Base-by-base conservation (phyloP, 2,888 invertebrate genomes). In the Monopis laevigella region DNA sequence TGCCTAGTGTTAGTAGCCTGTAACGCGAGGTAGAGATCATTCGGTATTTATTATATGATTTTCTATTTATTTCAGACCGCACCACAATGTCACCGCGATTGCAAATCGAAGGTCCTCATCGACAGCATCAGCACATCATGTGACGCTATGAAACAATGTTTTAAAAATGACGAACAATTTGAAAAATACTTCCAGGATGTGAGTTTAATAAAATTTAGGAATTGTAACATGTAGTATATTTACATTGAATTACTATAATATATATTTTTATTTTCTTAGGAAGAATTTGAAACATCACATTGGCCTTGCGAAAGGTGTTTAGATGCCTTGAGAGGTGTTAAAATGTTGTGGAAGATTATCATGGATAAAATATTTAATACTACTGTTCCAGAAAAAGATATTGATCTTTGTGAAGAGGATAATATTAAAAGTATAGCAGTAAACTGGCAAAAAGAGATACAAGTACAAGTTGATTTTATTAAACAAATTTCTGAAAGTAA, bases 241-340 rank as follows among this genome's bases (percentile, higher is more conserved):
- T 8, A 29, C n/a, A 7, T 8, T 29, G 29, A 5, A 7, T 29
- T n/a, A 7, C 24, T 29, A 10, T 29, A 29, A 29, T 5, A 7
- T 7, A 29, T 29, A 7, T 4, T 29, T 6, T 17, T 34, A 6
- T 10, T n/a, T 38, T 55, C 55, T 14, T 44, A 73, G 77, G 77
- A 80, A 51, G 74, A 78, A 41, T 56, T 75, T 32, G 71, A 77
- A 58, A 72, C 78, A 2, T 62, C 63, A 27, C 59, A 70, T 46
- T 78, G 78, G 78, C 80, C 80, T 0, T 78, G 75, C 46, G 74
- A 77, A 43, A 57, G 55, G 52, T 78, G 75, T 42, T 54, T 78
- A 39, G 71, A 67, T 24, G 68, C 70, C 18, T 50, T 80, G n/a
- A 78, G 73, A 56, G 66, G 61, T 40, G 60, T 80, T 28, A 77